These are phyloP conservation scores for Aptenodytes patagonicus DNA, from an alignment of 2,113 vertebrate genomes.

Conservation along the genomic window DNA sequence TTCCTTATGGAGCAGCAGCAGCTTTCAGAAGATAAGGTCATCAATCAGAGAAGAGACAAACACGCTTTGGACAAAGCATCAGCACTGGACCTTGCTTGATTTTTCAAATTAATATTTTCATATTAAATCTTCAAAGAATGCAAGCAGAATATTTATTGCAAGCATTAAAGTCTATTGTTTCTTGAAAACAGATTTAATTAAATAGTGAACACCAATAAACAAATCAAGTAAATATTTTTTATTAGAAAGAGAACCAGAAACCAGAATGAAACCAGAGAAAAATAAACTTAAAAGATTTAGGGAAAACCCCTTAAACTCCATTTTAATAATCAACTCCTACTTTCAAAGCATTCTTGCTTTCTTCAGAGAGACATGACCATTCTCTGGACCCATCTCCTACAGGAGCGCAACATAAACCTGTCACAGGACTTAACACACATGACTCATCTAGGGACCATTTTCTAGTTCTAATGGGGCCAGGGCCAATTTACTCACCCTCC, in stretches of 20 bases:
- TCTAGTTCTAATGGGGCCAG: neutral
- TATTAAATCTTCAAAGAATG: neutral
- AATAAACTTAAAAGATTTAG: neutral
- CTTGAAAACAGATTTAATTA: constrained; percentile 3
- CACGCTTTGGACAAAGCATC: neutral
- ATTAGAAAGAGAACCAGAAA: neutral
- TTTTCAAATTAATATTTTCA: constrained; percentile 27
- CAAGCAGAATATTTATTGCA: neutral
- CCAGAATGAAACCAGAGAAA: neutral
- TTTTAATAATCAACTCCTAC: neutral
- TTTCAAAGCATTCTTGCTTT: neutral
- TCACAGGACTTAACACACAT: neutral
- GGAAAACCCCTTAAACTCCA: neutral
- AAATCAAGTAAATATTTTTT: neutral
- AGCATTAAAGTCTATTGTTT: neutral
- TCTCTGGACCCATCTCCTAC: neutral
- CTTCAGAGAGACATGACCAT: neutral
- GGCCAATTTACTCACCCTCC: neutral
- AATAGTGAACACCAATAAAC: neutral
- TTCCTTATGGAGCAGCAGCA: neutral
- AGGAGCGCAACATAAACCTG: neutral
- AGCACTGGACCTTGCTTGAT: neutral
- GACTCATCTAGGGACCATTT: neutral
- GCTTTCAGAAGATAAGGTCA: neutral
- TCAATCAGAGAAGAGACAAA: neutral